Evolutionary conservation across 2,888 invertebrate genomes (phyloP).

Genomic region (Augiades crinisus): DNA sequence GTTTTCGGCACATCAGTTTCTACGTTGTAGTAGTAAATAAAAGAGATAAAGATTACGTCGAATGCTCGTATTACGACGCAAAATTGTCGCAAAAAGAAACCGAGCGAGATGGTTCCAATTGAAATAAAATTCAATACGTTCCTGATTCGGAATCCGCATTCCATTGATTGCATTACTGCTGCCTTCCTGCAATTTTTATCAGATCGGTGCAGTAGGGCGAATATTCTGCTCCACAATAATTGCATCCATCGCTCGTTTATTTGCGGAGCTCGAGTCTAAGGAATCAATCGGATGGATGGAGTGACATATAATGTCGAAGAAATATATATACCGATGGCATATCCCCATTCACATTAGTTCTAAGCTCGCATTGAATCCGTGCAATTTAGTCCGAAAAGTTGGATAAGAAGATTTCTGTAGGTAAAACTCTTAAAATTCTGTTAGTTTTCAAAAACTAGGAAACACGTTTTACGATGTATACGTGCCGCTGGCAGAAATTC

Average conservation of each 20-base stretch:
- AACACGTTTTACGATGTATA: not conserved
- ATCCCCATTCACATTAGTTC: no score
- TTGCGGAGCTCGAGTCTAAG: not conserved
- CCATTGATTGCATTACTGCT: not conserved
- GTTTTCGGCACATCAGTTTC: no score
- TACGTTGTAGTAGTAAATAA: no score
- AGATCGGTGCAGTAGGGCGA: conserved; percentile 2
- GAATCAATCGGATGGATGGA: not conserved
- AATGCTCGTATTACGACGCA: not conserved
- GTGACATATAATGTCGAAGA: not conserved
- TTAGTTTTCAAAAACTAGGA: not conserved
- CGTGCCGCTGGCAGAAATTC: not conserved
- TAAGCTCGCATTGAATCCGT: not conserved
- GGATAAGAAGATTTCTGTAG: no score
- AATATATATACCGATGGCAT: no score
- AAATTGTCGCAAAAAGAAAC: not conserved
- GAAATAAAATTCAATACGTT: conserved; percentile 1
- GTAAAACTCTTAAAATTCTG: no score
- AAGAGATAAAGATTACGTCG: no score
- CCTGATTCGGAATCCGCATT: conserved; percentile 1
- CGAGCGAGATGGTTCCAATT: not conserved
- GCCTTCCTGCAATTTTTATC: conserved; percentile 7
- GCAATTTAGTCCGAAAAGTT: no score
- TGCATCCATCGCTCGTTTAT: not conserved
- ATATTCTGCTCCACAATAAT: conserved; percentile 2